Evolutionary conservation across 2,888 invertebrate genomes (phyloP), one percentile per base, ranked within the genome.

Genomic region (Drosophila helvetica): DNA sequence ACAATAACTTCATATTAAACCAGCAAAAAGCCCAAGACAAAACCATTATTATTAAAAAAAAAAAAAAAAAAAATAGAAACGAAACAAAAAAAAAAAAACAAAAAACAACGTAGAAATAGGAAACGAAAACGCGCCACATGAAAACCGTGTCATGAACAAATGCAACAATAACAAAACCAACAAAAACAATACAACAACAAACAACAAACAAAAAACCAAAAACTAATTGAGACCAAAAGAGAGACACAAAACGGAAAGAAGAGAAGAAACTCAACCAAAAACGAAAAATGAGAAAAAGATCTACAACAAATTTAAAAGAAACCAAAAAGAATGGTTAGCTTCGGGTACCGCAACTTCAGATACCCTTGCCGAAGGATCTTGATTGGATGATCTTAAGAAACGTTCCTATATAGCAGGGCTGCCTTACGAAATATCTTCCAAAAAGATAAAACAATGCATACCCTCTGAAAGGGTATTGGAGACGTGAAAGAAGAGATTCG

Each of bases 91-190:
- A 27, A 25, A 8, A 5, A 22, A 22, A 22, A 22, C 22, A 2
- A 22, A 22, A 22, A 69, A 45, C 63, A 54, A 38, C 15, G 38
- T 52, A 73, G 60, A 77, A 76, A 77, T 80, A 79, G 78, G 78
- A 88, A 87, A 77, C 77, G 69, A 87, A 80, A 80, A 78, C 72
- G 77, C 82, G 78, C 70, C 75, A 69, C 69, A 75, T 75, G 73
- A 78, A 89, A 86, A 85, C 84, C 86, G 81, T 88, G 90, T 87
- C 89, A 90, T 88, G 89, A 89, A 88, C 90, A 87, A 90, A 89
- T 89, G 82, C 90, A 89, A 86, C 77, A 78, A 76, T 62, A 67
- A 65, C 74, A 84, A 80, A 57, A 77, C 58, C 66, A 71, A 68
- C 68, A 70, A 64, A 53, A 80, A 68, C 63, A 77, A 33, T 2